Evolutionary conservation across 2,113 vertebrate genomes (phyloP).

Genomic region (Oreocharis arfaki): DNA sequence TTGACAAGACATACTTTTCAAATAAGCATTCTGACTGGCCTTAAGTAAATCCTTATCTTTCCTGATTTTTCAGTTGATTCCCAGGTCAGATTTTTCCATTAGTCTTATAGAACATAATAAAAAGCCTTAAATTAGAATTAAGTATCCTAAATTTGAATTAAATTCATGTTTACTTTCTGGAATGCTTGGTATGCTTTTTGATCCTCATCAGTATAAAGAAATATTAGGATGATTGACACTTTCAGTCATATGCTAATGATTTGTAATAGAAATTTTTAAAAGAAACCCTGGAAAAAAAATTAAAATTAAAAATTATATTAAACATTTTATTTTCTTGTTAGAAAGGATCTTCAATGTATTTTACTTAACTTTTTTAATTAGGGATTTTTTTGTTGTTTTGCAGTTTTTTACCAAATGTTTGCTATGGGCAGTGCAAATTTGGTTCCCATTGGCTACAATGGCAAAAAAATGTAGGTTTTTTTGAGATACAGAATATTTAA

Average conservation of each 20-base stretch:
- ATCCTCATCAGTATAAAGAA: not conserved
- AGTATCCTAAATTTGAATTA: not conserved
- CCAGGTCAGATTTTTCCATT: not conserved
- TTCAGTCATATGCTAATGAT: not conserved
- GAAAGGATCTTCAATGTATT: not conserved
- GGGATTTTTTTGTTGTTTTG: not conserved
- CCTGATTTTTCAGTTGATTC: not conserved
- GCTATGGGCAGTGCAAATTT: not conserved
- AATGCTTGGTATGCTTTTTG: not conserved
- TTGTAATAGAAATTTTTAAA: not conserved
- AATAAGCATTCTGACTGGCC: not conserved
- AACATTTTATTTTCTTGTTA: not conserved
- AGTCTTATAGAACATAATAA: not conserved
- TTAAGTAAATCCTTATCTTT: not conserved
- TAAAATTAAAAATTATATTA: not conserved
- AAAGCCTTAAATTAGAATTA: not conserved
- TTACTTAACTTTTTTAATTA: not conserved
- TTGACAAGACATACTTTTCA: not conserved
- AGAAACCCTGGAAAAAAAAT: not conserved
- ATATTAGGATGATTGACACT: not conserved
- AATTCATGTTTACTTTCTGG: not conserved
- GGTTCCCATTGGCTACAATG: not conserved
- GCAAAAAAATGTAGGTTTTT: not conserved
- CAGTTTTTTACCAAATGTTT: not conserved
- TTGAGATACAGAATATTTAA: not conserved